Percentiles rank a stretch among this genome's conserved stretches.
These are phyloP conservation scores for Charina bottae DNA, from an alignment of 2,113 vertebrate species.

Conservation along the genomic window DNA sequence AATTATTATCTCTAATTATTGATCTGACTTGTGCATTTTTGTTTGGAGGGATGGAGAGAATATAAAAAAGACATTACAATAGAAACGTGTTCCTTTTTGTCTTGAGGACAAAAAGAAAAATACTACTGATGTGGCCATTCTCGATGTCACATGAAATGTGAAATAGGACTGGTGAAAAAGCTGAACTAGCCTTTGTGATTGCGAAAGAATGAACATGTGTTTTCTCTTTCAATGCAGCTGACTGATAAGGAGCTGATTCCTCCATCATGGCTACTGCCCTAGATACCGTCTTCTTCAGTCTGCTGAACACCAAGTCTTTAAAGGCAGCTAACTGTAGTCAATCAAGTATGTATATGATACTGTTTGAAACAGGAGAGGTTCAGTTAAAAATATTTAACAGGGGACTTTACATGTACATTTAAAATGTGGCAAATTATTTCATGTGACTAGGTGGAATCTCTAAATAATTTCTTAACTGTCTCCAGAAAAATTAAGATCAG, in stretches of 20 bases:
- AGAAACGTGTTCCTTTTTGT: not conserved
- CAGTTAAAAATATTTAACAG: not conserved
- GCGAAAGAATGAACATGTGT: not conserved
- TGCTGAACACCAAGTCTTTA: not conserved
- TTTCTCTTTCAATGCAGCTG: not conserved
- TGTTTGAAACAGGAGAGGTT: not conserved
- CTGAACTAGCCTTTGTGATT: not conserved
- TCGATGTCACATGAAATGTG: not conserved
- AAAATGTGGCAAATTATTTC: not conserved
- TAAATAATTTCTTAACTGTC: not conserved
- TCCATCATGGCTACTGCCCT: not conserved
- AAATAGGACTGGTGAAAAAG: not conserved
- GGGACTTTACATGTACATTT: not conserved
- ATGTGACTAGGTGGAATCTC: not conserved
- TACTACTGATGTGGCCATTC: not conserved
- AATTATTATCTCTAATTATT: not conserved
- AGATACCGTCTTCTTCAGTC: not conserved
- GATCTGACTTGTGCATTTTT: fast-evolving
- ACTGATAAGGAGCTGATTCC: not conserved
- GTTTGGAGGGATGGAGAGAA: not conserved
- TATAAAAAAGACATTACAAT: not conserved
- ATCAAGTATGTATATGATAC: not conserved
- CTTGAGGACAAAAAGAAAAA: not conserved
- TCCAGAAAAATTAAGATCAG: slow-evolving; percentile 14
- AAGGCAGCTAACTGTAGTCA: not conserved